These are phyloP conservation scores for Gryllus longicercus DNA, from an alignment of 2,888 invertebrate genomes.

Conservation along the genomic window DNA sequence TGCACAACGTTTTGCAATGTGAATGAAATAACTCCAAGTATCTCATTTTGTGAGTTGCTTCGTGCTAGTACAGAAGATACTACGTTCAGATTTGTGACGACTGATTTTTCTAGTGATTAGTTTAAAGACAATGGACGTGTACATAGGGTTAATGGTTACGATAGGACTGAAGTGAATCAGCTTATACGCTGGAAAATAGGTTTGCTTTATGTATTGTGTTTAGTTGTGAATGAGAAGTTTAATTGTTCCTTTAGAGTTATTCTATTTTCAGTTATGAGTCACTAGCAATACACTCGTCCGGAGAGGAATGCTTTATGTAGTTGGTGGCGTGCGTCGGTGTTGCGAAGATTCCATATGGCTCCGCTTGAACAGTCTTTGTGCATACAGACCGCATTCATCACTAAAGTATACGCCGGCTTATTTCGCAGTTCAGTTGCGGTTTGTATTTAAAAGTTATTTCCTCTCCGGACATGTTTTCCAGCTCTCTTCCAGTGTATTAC, in stretches of 20 bases:
- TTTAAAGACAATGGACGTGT: not conserved
- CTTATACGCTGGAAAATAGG: not conserved
- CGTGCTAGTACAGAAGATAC: not conserved
- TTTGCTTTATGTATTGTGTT: not conserved
- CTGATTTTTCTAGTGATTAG: constrained; percentile 17
- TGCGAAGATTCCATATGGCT: not conserved
- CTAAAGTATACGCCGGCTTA: not conserved
- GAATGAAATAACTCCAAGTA: not conserved
- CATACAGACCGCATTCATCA: not conserved
- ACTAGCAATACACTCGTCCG: not conserved
- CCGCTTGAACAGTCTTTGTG: not conserved
- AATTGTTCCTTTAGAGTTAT: constrained; percentile 7
- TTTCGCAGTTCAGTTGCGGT: not conserved
- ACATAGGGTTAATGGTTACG: not conserved
- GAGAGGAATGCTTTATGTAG: not conserved
- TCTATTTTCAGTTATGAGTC: not conserved
- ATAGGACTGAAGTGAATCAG: not conserved
- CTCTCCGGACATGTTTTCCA: not conserved
- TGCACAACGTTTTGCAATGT: not conserved
- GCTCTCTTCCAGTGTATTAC: not conserved
- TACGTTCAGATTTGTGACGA: constrained; percentile 1
- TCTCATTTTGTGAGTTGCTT: not conserved
- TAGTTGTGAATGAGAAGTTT: not conserved
- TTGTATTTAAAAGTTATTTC: not conserved
- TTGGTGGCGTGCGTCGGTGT: constrained; percentile 11